Evolutionary conservation across 2,888 invertebrate species (phyloP), one percentile per base, ranked within the genome.

Genomic region (Agrochola circellaris): DNA sequence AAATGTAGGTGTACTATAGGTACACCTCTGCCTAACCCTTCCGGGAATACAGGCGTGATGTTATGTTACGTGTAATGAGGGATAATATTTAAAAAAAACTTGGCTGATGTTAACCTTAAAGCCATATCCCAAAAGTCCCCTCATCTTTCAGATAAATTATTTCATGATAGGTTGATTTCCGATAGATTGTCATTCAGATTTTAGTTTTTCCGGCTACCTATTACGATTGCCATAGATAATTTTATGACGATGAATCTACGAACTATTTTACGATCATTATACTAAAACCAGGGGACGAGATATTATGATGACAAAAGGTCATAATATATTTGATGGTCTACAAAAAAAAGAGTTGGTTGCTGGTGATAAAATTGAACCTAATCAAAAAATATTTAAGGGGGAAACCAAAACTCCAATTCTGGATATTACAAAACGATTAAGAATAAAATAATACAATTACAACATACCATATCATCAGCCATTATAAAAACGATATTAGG

Each of bases 381-480:
- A 60, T 3, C n/a, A 15, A 58, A 56, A 56, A 15, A 54, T 26
- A 42, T 48, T 42, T 56, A 56, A 42, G 42, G 2, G 11, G 5
- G 1, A 1, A 56, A n/a, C 17, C 1, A 51, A 30, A 61, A n/a
- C 38, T 30, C 1, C 17, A 61, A 13, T 6, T 17, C 8, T 15
- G 11, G 5, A 4, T 30, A 30, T 6, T 61, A 26, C 23, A 56
- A 8, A 26, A 1, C 0, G 7, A 38, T 56, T n/a, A 30, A 65
- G 8, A n/a, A 20, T 8, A 62, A 20, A 76, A 81, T 23, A 61
- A 60, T 30, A 54, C 6, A 38, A 60, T 15, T 38, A 62, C 0
- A 42, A 70, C 97, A 97, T 96, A 98, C 98, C 97, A 98, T 95
- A 94, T 98, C 98, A 97, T 98, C 98, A 20, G 98, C 98, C 82